Percentiles rank a stretch among this genome's conserved stretches.
Evolutionary conservation across 1,140 invertebrate genomes (phyloP).

Genomic region (Calephelis virginiensis): DNA sequence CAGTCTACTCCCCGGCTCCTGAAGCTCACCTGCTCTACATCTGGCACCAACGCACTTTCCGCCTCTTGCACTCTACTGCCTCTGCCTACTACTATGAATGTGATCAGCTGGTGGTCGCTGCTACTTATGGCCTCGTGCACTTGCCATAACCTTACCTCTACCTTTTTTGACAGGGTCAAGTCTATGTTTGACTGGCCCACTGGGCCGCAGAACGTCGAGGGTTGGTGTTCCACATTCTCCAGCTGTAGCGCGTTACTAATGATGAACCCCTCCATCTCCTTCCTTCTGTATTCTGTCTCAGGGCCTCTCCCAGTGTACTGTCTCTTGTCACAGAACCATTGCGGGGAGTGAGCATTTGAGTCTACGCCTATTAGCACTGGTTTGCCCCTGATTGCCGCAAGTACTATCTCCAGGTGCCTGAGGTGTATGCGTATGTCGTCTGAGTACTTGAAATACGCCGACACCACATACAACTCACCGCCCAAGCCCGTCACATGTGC

Average conservation of each 20-base stretch:
- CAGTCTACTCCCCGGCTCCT: conserved; percentile 1
- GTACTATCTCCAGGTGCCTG: neutral
- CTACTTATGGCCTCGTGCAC: no score
- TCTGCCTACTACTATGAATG: no score
- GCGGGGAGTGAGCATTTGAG: no score
- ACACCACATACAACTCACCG: neutral
- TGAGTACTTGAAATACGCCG: neutral
- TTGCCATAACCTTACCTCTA: no score
- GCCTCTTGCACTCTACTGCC: no score
- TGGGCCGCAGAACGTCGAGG: neutral
- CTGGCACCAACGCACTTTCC: neutral
- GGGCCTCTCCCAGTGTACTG: no score
- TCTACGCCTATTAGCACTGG: no score
- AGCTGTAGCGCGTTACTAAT: neutral
- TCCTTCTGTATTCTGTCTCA: neutral
- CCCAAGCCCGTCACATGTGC: neutral
- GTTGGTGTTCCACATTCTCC: neutral
- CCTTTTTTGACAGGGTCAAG: no score
- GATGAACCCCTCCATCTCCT: neutral
- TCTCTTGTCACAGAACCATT: no score
- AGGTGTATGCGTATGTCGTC: neutral
- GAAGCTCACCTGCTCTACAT: neutral
- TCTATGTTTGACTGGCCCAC: neutral
- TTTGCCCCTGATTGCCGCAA: neutral
- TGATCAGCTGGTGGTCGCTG: no score